phyloP scores from a whole-genome alignment of 2,888 invertebrate species.

The Oasisia sp. region DNA sequence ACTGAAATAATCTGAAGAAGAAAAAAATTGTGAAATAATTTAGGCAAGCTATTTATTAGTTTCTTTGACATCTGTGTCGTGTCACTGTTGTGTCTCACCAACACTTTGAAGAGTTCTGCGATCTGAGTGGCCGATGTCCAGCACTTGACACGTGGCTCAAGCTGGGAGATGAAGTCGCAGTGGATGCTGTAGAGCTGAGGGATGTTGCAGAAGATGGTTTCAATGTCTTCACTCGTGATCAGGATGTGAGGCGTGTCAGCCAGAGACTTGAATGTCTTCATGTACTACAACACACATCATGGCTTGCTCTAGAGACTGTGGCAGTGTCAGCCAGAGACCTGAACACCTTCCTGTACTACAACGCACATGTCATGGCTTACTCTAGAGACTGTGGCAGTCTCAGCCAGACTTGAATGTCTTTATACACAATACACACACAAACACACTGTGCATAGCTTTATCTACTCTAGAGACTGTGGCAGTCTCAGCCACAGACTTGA shows the following conservation, averaged over 20 bases:
- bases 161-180: conserved; percentile 81
- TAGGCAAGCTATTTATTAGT: no score
- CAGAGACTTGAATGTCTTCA: conserved; percentile 37
- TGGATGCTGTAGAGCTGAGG: conserved; percentile 87
- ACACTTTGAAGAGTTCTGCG: conserved; percentile 85
- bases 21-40: neutral
- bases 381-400: no score
- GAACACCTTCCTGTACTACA: no score
- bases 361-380: no score
- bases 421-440: conserved; percentile 25
- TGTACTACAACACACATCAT: conserved; percentile 25
- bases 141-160: conserved; percentile 65
- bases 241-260: conserved; percentile 66
- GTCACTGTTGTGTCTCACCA: conserved; percentile 69
- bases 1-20: no score
- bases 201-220: conserved; percentile 91
- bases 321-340: no score
- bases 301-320: no score
- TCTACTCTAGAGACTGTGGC: no score
- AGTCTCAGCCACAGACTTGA: neutral
- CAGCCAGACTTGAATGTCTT: conserved; percentile 33
- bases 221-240: conserved; percentile 87
- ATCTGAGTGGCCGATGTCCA: conserved; percentile 72
- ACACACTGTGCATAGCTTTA: no score
- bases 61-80: neutral